Conservation (phyloP, 2,113 vertebrate species). For the Diadophis punctatus region DNA sequence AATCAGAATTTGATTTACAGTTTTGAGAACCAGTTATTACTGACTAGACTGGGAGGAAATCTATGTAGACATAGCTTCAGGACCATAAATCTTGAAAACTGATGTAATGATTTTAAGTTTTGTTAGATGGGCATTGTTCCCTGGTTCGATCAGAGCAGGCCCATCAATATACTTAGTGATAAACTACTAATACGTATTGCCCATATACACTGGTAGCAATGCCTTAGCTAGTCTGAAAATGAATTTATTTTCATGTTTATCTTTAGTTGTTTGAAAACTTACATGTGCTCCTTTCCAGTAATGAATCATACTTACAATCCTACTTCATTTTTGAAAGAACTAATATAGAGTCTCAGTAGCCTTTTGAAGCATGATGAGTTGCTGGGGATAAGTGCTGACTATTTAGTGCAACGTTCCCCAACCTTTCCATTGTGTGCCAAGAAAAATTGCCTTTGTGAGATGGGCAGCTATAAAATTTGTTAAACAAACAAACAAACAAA, state of each 20-base stretch:
- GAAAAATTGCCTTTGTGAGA: background rate
- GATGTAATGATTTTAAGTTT: background rate
- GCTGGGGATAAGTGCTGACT: background rate
- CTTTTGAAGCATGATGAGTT: background rate
- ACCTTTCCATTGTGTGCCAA: background rate
- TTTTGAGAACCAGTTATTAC: background rate
- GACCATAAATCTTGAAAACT: background rate
- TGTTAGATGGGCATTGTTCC: background rate
- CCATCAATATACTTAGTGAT: background rate
- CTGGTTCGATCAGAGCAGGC: background rate
- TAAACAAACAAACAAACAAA: background rate
- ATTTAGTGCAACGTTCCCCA: background rate
- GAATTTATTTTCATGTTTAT: background rate
- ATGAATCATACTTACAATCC: background rate
- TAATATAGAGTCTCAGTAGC: background rate
- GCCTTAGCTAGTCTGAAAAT: background rate
- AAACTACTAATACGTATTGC: background rate
- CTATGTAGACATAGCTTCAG: background rate
- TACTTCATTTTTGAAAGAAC: background rate
- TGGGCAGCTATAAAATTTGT: background rate
- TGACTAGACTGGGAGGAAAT: background rate
- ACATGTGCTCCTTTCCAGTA: background rate
- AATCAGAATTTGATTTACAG: background rate
- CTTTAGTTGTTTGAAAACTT: background rate
- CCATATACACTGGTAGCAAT: background rate